phyloP scores from a whole-genome alignment of 2,113 vertebrate species.

The Ariopsis seemanni region DNA sequence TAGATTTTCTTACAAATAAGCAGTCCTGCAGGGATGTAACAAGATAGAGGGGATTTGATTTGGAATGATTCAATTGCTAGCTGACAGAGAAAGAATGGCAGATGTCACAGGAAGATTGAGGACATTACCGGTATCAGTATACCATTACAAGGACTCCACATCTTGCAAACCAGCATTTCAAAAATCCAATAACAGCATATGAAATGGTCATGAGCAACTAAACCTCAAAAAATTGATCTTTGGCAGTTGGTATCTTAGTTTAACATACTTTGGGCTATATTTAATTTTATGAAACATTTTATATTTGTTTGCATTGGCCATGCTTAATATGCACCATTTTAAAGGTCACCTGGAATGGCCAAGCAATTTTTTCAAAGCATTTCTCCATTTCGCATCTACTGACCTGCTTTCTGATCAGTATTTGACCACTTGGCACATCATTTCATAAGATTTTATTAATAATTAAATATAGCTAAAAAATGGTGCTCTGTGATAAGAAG shows the following conservation, averaged over 20 bases:
- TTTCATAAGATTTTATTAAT: neutral
- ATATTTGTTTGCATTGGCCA: neutral
- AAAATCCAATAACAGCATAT: neutral
- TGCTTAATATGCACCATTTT: neutral
- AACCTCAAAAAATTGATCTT: neutral
- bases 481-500: neutral
- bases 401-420: neutral
- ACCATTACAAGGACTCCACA: neutral
- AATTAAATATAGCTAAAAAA: neutral
- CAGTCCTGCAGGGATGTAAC: neutral
- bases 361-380: neutral
- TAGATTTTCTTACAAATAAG: neutral
- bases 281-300: neutral
- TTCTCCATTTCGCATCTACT: neutral
- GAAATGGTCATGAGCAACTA: neutral
- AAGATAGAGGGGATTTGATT: neutral
- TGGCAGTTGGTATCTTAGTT: neutral
- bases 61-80: neutral
- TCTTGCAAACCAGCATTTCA: neutral
- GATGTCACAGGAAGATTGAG: neutral
- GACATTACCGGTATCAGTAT: neutral
- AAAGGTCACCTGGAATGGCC: neutral
- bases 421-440: neutral
- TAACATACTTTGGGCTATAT: neutral
- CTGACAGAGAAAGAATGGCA: neutral